Base-by-base conservation (phyloP, 92 coral and sea anemone genomes). In the Epizoanthus scotinus region DNA sequence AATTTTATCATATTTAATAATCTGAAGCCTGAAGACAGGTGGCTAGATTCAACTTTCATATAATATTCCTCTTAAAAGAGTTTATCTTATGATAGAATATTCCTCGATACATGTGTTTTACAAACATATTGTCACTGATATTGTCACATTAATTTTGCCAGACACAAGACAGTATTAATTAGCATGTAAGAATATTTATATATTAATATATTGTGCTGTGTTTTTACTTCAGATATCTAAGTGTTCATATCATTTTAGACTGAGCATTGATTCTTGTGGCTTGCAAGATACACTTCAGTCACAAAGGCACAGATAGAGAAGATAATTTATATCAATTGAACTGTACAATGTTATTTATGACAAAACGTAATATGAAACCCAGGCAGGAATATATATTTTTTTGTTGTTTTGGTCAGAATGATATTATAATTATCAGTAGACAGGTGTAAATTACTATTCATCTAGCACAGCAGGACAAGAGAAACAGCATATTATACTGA, bases 181-280 rank as follows among this genome's bases (percentile, higher is more conserved):
- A 38, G 55, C 73, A 68, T 38, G n/a, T 53, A 68, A 21, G 73
- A 68, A 68, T 47, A 47, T 47, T 47, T 31, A 31, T 31, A 31
- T 31, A 31, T 1, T 44, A 44, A 9, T 47, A 9, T 47, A 47
- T 47, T 47, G 12, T 47, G 15, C 56, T 19, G 55, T 8, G 40
- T 27, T 7, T 31, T 68, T 62, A 38, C 42, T 68, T 68, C 73
- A 68, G 3, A 64, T 21, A 64, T 64, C 70, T 15, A 64, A 27
- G 0, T 18, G 70, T 64, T 27, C 70, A 29, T 64, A 38, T 64
- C 9, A 38, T 64, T 29, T 0, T 9, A 25, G 4, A 20, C 5
- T 64, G 44, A 64, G 28, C 70, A 13, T n/a, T 6, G 20, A 38
- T 64, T 64, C 47, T 29, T 64, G 70, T 42, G 56, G 73, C 21